Conservation (phyloP, 1,140 invertebrate species). For the Aphelenchoides avenae region DNA sequence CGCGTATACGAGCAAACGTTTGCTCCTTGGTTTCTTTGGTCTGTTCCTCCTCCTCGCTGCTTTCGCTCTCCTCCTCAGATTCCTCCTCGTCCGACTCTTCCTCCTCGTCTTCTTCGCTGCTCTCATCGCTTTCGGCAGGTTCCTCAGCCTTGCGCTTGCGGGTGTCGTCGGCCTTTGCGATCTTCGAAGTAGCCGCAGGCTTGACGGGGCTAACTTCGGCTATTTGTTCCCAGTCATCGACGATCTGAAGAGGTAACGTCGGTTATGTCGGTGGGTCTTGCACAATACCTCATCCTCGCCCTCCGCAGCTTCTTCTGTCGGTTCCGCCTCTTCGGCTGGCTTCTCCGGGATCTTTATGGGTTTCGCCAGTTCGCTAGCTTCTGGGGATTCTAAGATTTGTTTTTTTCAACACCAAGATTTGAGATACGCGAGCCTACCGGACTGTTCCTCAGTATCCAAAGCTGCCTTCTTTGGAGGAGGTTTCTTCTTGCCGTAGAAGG, state of each 20-base stretch:
- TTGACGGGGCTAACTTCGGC: too few species aligned
- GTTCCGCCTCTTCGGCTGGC: slow-evolving; percentile 9
- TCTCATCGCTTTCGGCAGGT: slow-evolving; percentile 13
- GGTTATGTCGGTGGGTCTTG: slow-evolving; percentile 7
- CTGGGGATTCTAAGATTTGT: too few species aligned
- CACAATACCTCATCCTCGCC: slow-evolving; percentile 10
- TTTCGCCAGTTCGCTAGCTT: neutral
- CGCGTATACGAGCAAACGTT: slow-evolving; percentile 27
- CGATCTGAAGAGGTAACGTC: slow-evolving; percentile 16
- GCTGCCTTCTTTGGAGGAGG: slow-evolving; percentile 29
- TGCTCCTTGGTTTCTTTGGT: slow-evolving; percentile 27
- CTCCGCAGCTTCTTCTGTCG: slow-evolving; percentile 3
- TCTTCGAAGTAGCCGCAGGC: too few species aligned
- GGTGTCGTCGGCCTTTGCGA: too few species aligned
- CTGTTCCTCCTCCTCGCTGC: slow-evolving; percentile 34
- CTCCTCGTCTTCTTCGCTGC: slow-evolving; percentile 20
- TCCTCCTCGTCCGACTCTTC: slow-evolving; percentile 37
- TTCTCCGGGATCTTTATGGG: neutral
- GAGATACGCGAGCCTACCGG: too few species aligned
- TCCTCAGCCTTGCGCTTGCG: neutral
- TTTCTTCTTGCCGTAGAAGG: slow-evolving; percentile 45
- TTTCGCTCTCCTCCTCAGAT: slow-evolving; percentile 41
- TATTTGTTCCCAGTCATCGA: slow-evolving; percentile 46
- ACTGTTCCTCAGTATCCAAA: neutral
- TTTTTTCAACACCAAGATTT: too few species aligned